A percentile compares a stretch with the other conserved stretches of the same genome.
phyloP scores from a whole-genome alignment of 2,888 invertebrate genomes.

The Salpingus planirostris region DNA sequence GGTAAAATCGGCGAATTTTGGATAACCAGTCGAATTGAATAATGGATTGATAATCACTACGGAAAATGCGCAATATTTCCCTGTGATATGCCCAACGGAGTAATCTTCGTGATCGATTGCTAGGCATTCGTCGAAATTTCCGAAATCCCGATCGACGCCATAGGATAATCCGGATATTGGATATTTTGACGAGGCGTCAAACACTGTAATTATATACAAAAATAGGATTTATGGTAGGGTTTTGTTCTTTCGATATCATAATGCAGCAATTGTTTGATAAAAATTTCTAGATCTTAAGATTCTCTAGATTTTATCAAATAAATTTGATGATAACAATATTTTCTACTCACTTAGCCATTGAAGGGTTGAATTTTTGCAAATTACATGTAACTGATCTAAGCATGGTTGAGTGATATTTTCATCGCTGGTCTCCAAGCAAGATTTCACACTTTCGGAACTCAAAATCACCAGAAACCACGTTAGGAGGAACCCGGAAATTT shows the following conservation, averaged over 20 bases:
- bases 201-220: too few relatives aligned
- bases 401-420: slow-evolving; percentile 2
- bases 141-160: slow-evolving; percentile 7
- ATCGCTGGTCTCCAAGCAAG: background rate
- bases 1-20: background rate
- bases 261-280: slow-evolving; percentile 2
- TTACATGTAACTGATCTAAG: slow-evolving; percentile 3
- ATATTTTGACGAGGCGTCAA: slow-evolving; percentile 11
- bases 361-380: slow-evolving; percentile 5
- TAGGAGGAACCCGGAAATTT: background rate
- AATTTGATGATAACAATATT: too few relatives aligned
- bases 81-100: slow-evolving; percentile 4
- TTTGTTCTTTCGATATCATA: slow-evolving; percentile 3
- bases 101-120: slow-evolving; percentile 3
- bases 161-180: slow-evolving; percentile 7
- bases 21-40: background rate
- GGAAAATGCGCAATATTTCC: slow-evolving; percentile 8
- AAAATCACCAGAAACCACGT: background rate
- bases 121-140: slow-evolving; percentile 11
- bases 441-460: background rate
- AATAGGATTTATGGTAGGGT: background rate
- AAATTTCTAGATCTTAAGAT: too few relatives aligned
- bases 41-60: slow-evolving; percentile 6
- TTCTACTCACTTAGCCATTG: too few relatives aligned
- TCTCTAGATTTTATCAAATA: too few relatives aligned